Conservation (phyloP, 2,888 invertebrate species). For the Sinopyrophorus schimmeli region DNA sequence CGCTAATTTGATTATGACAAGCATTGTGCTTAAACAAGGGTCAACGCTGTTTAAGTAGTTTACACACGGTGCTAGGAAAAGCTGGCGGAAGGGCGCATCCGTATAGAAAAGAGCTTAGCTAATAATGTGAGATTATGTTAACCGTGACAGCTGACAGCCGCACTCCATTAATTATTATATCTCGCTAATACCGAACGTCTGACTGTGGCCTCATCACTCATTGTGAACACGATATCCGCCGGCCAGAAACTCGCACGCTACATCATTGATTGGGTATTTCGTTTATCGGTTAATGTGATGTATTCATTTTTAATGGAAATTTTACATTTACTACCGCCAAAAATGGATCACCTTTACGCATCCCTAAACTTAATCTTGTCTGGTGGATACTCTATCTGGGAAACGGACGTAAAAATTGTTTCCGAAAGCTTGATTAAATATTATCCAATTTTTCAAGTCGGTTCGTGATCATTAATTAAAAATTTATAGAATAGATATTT, state of each 20-base stretch:
- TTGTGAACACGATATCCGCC: slow-evolving; percentile 35
- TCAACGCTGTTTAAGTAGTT: slow-evolving; percentile 23
- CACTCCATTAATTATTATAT: slow-evolving; percentile 45
- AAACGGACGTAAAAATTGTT: no score
- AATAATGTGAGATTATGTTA: slow-evolving; percentile 40
- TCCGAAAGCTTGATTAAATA: no score
- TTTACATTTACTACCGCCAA: slow-evolving; percentile 17
- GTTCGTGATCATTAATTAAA: no score
- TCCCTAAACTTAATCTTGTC: no score
- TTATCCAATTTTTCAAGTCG: no score
- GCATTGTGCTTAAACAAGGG: slow-evolving; percentile 27
- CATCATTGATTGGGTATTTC: slow-evolving; percentile 34
- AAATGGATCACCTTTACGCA: slow-evolving; percentile 18
- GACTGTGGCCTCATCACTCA: slow-evolving; percentile 40
- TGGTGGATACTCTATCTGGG: no score
- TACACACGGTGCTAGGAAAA: slow-evolving; percentile 12
- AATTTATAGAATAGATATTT: no score
- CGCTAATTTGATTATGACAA: slow-evolving; percentile 24
- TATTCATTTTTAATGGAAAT: slow-evolving; percentile 31
- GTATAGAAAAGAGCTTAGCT: slow-evolving; percentile 29
- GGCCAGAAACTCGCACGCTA: slow-evolving; percentile 28
- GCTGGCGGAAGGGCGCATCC: slow-evolving; percentile 27
- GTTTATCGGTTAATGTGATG: slow-evolving; percentile 29
- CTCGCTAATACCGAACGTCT: slow-evolving; percentile 38
- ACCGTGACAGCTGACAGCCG: slow-evolving; percentile 41